Evolutionary conservation across 2,797 vertebrate genomes (phyloP), one percentile per base, ranked within the genome.

Genomic region (Hoplostethus atlanticus): DNA sequence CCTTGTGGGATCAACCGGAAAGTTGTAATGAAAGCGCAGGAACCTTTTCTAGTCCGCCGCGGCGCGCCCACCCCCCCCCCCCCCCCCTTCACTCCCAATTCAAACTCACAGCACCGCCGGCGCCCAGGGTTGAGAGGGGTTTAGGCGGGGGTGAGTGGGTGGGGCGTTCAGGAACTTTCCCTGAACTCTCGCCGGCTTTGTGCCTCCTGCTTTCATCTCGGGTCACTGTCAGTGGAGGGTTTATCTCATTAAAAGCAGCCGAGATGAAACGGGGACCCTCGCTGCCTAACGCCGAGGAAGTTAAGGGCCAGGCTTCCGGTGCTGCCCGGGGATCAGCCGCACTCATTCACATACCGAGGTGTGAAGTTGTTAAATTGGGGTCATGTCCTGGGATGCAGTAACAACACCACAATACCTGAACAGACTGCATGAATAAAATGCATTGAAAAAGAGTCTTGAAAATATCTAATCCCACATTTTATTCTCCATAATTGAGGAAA

Each of bases 221-320:
- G 93, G 93, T 93, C 92, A 93, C 86, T 90, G 90, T 90, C 90
- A 93, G 89, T 76, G 10, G 79, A 85, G 90, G 92, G 71, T 92
- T 93, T 92, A 93, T 91, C 90, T 84, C 70, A 71, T 89, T 89
- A 90, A 89, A 88, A 87, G 87, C 74, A 7, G 76, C 62, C 68
- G 70, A 90, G 90, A 93, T 91, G 80, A 92, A 89, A 87, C 83
- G 0, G 57, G 73, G 82, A 81, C 77, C 68, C 46, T 15, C 15
- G 68, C 75, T 51, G 83, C 61, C 51, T 72, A 80, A 73, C 82
- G 42, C 74, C 56, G 55, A 55, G 56, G 46, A 55, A 64, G 63
- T 72, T 47, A 64, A 80, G 61, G 60, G 64, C 77, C 73, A 10
- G 64, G 58, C 69, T 51, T 65, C 36, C 1, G 10, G 56, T 34